phyloP scores from a whole-genome alignment of 2,888 invertebrate genomes.

The Gastrophysa polygoni region DNA sequence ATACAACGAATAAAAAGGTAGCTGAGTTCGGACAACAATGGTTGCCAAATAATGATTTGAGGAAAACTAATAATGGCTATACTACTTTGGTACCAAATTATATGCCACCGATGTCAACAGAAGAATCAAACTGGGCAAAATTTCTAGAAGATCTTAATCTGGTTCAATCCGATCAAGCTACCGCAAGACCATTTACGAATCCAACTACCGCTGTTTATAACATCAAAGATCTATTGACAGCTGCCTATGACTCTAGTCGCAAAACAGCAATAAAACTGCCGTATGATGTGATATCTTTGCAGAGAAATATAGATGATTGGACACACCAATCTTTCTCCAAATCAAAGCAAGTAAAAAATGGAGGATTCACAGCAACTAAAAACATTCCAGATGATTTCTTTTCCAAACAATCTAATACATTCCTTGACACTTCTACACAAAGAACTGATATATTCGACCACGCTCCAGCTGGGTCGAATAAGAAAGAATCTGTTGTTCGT shows the following conservation, averaged over 20 bases:
- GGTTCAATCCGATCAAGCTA: conserved; percentile 58
- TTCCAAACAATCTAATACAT: conserved; percentile 62
- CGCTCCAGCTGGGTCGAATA: conserved; percentile 47
- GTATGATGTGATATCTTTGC: conserved; percentile 75
- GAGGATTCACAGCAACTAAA: conserved; percentile 68
- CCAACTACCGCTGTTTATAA: conserved; percentile 57
- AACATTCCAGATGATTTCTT: conserved; percentile 80
- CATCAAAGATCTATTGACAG: conserved; percentile 61
- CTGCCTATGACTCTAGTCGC: conserved; percentile 31
- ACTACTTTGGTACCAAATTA: conserved; percentile 52
- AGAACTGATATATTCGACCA: conserved; percentile 39
- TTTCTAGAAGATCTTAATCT: conserved; percentile 62
- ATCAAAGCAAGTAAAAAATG: conserved; percentile 51
- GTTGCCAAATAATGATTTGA: conserved; percentile 11
- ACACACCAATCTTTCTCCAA: conserved; percentile 76
- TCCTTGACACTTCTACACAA: conserved; percentile 35
- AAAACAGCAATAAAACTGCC: conserved; percentile 59
- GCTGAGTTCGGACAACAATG: conserved; percentile 23
- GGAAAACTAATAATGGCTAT: conserved; percentile 36
- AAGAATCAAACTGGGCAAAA: conserved; percentile 51
- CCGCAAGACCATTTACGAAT: conserved; percentile 41
- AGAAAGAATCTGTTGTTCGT: conserved; percentile 41
- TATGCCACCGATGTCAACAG: conserved; percentile 48
- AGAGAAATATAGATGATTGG: conserved; percentile 86
- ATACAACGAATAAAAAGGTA: conserved; percentile 63